These are phyloP conservation scores for Philotrypesis tridentata DNA, from an alignment of 1,140 invertebrate species.

Conservation along the genomic window DNA sequence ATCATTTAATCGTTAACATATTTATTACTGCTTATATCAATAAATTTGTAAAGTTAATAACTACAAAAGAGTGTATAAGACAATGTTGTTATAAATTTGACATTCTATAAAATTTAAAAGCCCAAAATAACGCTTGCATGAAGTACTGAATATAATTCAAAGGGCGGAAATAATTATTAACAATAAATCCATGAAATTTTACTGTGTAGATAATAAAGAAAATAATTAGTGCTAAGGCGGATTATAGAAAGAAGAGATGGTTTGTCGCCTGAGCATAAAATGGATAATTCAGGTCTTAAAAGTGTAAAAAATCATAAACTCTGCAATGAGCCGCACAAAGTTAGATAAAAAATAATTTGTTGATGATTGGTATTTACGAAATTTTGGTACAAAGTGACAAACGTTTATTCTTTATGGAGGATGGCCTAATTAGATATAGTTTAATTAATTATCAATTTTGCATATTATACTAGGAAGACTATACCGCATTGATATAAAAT, in stretches of 20 bases:
- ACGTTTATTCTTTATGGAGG: conserved; percentile 25
- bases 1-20: not conserved
- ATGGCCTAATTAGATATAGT: conserved; percentile 45
- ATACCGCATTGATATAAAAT: conserved; percentile 25
- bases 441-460: conserved; percentile 37
- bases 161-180: not conserved
- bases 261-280: not conserved
- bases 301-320: not conserved
- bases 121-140: not conserved
- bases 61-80: not conserved
- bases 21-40: not conserved
- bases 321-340: not conserved
- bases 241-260: not conserved
- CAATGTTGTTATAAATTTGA: not conserved
- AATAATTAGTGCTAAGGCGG: not conserved
- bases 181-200: not conserved
- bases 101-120: not conserved
- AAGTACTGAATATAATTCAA: not conserved
- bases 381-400: conserved; percentile 37
- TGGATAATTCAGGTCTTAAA: conserved; percentile 26
- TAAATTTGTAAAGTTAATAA: not conserved
- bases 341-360: conserved; percentile 12
- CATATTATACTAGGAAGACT: not conserved
- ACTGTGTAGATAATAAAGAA: conserved; percentile 32
- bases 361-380: conserved; percentile 19